Evolutionary conservation across 2,113 vertebrate genomes (phyloP).

Genomic region (Plotosus lineatus): DNA sequence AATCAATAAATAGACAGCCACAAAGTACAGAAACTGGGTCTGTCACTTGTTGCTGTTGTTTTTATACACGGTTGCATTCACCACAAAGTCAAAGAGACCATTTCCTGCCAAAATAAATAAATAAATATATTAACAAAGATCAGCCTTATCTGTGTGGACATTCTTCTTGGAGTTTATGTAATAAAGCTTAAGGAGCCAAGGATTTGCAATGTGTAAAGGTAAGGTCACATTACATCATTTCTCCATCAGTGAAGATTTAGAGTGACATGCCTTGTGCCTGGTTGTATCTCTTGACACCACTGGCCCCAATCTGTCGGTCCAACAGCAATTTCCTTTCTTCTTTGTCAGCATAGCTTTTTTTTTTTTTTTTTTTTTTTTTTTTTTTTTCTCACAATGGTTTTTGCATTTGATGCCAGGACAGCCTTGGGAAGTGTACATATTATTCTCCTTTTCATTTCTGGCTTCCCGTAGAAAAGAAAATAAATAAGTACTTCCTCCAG

Average conservation of each 20-base stretch:
- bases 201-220: conserved; percentile 9
- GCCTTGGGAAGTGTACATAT: conserved; percentile 10
- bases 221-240: conserved; percentile 24
- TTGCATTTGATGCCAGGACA: conserved; percentile 25
- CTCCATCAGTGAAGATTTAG: conserved; percentile 23
- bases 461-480: conserved; percentile 12
- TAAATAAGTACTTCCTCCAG: conserved; percentile 7
- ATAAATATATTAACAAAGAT: too few species aligned
- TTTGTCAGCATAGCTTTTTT: not conserved
- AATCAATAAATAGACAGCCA: not conserved
- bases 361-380: too few species aligned
- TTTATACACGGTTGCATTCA: not conserved
- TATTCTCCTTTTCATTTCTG: conserved; percentile 8
- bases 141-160: not conserved
- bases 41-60: not conserved
- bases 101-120: not conserved
- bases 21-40: not conserved
- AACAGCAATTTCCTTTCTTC: conserved; percentile 39
- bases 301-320: conserved; percentile 36
- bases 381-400: conserved; percentile 13
- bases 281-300: conserved; percentile 36
- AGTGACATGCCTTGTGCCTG: conserved; percentile 25
- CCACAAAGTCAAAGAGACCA: not conserved
- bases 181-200: conserved; percentile 5
- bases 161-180: conserved; percentile 12